A percentile compares a stretch with the other conserved stretches of the same genome.
phyloP scores from a whole-genome alignment of 2,888 invertebrate species.

The Amblyteles armatorius region DNA sequence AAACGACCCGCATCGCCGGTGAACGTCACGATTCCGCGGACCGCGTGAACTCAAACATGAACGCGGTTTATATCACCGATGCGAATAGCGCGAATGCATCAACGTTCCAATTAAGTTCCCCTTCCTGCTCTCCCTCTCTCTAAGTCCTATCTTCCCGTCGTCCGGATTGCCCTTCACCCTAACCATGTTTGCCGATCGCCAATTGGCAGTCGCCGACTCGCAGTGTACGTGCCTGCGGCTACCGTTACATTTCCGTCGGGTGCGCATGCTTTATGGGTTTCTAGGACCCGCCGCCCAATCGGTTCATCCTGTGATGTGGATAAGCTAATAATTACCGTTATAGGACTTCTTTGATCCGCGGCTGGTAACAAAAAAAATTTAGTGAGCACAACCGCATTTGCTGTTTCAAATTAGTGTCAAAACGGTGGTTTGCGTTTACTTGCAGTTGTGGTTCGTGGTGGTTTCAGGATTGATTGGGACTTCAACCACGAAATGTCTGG shows the following conservation, averaged over 20 bases:
- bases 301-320: neutral
- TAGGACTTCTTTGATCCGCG: too few relatives aligned
- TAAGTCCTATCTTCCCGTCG: neutral
- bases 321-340: neutral
- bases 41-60: slow-evolving; percentile 19
- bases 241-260: slow-evolving; percentile 16
- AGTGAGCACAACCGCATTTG: too few relatives aligned
- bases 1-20: slow-evolving; percentile 22
- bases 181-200: slow-evolving; percentile 15
- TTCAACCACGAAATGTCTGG: too few relatives aligned
- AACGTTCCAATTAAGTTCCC: slow-evolving; percentile 40
- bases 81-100: slow-evolving; percentile 15
- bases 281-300: neutral
- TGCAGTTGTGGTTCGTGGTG: too few relatives aligned
- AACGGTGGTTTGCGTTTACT: too few relatives aligned
- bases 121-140: neutral
- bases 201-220: slow-evolving; percentile 19
- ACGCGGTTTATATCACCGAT: slow-evolving; percentile 19
- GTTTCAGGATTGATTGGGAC: too few relatives aligned
- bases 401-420: too few relatives aligned
- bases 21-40: neutral
- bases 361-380: too few relatives aligned
- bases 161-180: slow-evolving; percentile 12
- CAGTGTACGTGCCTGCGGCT: neutral
- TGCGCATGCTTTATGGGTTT: neutral